Evolutionary conservation across 2,888 invertebrate species (phyloP), one percentile per base, ranked within the genome.

Genomic region (Geophilus truncorum): DNA sequence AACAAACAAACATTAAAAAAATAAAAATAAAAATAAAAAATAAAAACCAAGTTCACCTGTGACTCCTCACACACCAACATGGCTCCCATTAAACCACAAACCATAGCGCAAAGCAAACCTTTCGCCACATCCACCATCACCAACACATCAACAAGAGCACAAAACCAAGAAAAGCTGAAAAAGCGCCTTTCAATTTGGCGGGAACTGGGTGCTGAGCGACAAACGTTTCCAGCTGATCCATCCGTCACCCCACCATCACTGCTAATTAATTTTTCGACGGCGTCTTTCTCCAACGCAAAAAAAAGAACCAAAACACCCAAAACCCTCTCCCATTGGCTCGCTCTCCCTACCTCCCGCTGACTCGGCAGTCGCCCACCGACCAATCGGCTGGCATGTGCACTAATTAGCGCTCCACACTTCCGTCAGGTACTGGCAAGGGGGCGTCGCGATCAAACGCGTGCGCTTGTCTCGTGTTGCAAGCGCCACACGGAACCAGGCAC

Each of bases 351-450:
- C 57, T 57, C 57, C 57, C 57, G 57, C 57, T 21, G n/a, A 40
- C 57, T 57, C 57, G 23, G 57, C 57, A 57, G 57, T 76, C 76
- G 6, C n/a, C 1, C 76, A 1, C 7, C 76, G 28, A 76, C 76
- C 76, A 76, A 76, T 76, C 4, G 12, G 76, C n/a, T 9, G 10
- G 23, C 4, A 12, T 6, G 7, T 21, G n/a, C 7, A 32, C 28
- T 76, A 76, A 76, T 76, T 76, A 76, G 76, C 30, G n/a, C 4
- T 32, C 76, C 23, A 76, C 28, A 76, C 32, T 76, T 76, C 32
- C 76, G 76, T 76, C 76, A 32, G 76, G 76, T n/a, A 76, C 76
- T 30, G 7, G 76, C 28, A 32, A 32, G 76, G 76, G 76, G 57
- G 57, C 57, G 57, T 57, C 57, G 57, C 18, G 57, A 57, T 18